Evolutionary conservation across 2,888 invertebrate genomes (phyloP), one percentile per base, ranked within the genome.

Genomic region (Actias luna): DNA sequence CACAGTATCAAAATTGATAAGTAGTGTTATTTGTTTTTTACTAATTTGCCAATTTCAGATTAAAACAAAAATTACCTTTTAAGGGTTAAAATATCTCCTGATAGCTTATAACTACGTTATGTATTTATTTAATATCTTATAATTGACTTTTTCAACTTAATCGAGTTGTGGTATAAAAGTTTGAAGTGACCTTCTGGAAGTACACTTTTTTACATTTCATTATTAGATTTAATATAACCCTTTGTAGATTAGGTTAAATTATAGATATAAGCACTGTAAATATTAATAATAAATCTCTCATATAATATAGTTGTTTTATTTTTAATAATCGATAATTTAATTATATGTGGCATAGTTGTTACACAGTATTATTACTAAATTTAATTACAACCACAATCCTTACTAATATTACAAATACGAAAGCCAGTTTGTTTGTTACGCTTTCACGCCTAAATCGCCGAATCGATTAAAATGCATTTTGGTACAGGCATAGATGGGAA

Each of bases 191-290:
- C 42, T 65, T 65, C 63, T 77, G 64, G 72, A 84, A 87, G 85
- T 87, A 87, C 86, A 88, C 75, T 76, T 79, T 77, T 79, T 75
- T 79, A 71, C 25, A 25, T 2, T 50, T 22, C n/a, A n/a, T n/a
- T 81, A 75, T 75, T 79, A 81, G 76, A 67, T 66, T 25, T 50
- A 50, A 50, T 79, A 75, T 66, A 68, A 67, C 69, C 67, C 63
- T 75, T 73, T 74, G 74, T 74, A 69, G 69, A 73, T 65, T 65
- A 72, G 69, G 69, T 74, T 75, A 75, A 72, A 73, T 77, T 71
- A 67, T 82, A 81, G 78, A 73, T 78, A 79, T 77, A 75, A 77
- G 75, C 73, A 77, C 78, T 88, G 88, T 88, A 88, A 87, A 88
- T 88, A 88, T 75, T 79, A 84, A 82, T 79, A 79, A 82, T 84